phyloP scores from a whole-genome alignment of 2,888 invertebrate genomes.

The Diaperis boleti region DNA sequence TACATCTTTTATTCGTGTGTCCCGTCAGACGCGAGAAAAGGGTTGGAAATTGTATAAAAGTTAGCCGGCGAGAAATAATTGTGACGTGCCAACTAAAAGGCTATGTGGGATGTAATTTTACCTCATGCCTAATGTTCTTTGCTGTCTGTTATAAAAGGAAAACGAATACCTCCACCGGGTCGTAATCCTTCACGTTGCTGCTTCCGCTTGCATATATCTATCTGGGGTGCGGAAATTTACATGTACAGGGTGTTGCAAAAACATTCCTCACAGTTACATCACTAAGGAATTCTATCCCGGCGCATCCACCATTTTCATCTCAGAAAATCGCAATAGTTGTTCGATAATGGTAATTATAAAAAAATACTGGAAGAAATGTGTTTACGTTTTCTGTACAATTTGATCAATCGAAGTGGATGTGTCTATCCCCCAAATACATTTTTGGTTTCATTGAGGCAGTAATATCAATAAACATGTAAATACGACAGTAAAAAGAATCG shows the following conservation, averaged over 20 bases:
- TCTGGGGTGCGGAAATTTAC: constrained; percentile 1
- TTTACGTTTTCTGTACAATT: too few relatives aligned
- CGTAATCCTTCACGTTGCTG: constrained; percentile 26
- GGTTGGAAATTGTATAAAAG: constrained; percentile 56
- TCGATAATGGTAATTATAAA: too few relatives aligned
- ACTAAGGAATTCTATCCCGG: too few relatives aligned
- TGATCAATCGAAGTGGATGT: too few relatives aligned
- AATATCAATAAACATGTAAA: too few relatives aligned
- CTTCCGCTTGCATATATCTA: neutral
- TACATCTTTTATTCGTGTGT: constrained; percentile 49
- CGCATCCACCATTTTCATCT: too few relatives aligned
- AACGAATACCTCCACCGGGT: constrained; percentile 43
- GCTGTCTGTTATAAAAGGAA: constrained; percentile 46
- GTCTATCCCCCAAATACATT: too few relatives aligned
- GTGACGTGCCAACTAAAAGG: constrained; percentile 54
- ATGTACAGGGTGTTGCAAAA: neutral
- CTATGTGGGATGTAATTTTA: constrained; percentile 45
- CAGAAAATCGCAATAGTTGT: too few relatives aligned
- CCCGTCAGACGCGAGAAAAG: constrained; percentile 51
- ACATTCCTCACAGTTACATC: neutral
- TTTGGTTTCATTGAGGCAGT: too few relatives aligned
- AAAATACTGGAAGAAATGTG: too few relatives aligned
- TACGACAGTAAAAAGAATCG: too few relatives aligned
- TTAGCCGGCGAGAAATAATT: constrained; percentile 55
- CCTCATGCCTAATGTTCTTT: constrained; percentile 45